Conservation (phyloP, 2,888 invertebrate genomes). For the Scaptomyza flava region DNA sequence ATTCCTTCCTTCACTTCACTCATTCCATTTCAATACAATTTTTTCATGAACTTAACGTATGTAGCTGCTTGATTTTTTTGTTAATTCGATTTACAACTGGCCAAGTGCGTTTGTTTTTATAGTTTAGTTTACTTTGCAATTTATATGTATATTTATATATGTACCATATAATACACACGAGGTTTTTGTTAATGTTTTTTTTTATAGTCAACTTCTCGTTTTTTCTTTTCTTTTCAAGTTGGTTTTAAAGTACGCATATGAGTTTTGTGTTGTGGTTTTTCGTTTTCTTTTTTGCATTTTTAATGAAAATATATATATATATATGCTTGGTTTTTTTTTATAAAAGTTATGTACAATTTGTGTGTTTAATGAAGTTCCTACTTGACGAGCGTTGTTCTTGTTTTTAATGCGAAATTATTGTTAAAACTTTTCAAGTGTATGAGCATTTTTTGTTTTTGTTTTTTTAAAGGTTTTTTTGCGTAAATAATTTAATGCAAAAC, state of each 20-base stretch:
- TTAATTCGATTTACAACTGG: constrained; percentile 74
- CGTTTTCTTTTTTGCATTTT: constrained; percentile 59
- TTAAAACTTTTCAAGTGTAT: constrained; percentile 82
- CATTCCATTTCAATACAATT: constrained; percentile 46
- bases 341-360: constrained; percentile 76
- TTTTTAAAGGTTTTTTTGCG: constrained; percentile 22
- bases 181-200: constrained; percentile 25
- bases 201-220: constrained; percentile 67
- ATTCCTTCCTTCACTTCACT: constrained; percentile 9
- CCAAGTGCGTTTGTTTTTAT: constrained; percentile 64
- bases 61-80: constrained; percentile 48
- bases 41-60: constrained; percentile 66
- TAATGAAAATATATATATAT: constrained; percentile 75
- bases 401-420: constrained; percentile 75
- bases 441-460: constrained; percentile 75
- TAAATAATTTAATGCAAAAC: constrained; percentile 54
- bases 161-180: constrained; percentile 73
- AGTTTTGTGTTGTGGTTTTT: constrained; percentile 40
- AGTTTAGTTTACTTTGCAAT: constrained; percentile 58
- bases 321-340: constrained; percentile 51
- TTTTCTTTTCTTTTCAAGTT: constrained; percentile 33
- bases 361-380: constrained; percentile 73
- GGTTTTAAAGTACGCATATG: constrained; percentile 38
- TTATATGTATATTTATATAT: constrained; percentile 41
- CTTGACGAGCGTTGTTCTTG: constrained; percentile 58